Base-by-base conservation (phyloP, 2,888 invertebrate genomes). In the Cryptus armator region DNA sequence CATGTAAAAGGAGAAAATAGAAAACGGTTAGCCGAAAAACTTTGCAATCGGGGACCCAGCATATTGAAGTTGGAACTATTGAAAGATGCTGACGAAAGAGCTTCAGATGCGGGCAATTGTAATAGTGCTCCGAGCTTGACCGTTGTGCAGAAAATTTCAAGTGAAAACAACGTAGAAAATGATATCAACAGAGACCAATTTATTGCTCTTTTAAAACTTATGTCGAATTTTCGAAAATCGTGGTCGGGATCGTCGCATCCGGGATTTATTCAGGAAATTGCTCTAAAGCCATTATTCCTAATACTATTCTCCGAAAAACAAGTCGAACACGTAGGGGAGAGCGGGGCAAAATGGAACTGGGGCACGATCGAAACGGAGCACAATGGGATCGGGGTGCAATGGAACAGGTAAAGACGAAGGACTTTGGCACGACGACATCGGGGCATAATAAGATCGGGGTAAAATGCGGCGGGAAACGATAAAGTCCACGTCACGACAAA, bases 121-220 rank as follows among this genome's bases (percentile, higher is more conserved):
- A 37, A 70, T 53, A 29, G 48, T 59, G 70, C 59, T 2, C 68
- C 48, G 14, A 59, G 70, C 12, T 56, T 68, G 6, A 16, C 51
- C 16, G 12, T 77, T 12, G n/a, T 67, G 4, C 67, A 56, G 48
- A 76, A 76, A 37, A 76, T 76, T 7, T 76, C 67, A 12, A 66
- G 51, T 9, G 19, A 67, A 53, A 76, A 64, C 37, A 48, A 67
- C n/a, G 44, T 51, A 3, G 48, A 12, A 14, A 29, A 64, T 10
- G 66, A 76, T 29, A 16, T 76, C 9, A 53, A 76, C 37, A 46
- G 24, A 19, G 37, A 76, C 3, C 56, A n/a, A 5, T 12, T 64
- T 19, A 32, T 76, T 12, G 53, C 62, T 32, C 51, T 76, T 14
- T 43, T 62, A 29, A 48, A 66, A 51, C 43, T 43, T 43, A 44